phyloP scores from a whole-genome alignment of 2,797 vertebrate genomes.

The Diglossa cyanea region DNA sequence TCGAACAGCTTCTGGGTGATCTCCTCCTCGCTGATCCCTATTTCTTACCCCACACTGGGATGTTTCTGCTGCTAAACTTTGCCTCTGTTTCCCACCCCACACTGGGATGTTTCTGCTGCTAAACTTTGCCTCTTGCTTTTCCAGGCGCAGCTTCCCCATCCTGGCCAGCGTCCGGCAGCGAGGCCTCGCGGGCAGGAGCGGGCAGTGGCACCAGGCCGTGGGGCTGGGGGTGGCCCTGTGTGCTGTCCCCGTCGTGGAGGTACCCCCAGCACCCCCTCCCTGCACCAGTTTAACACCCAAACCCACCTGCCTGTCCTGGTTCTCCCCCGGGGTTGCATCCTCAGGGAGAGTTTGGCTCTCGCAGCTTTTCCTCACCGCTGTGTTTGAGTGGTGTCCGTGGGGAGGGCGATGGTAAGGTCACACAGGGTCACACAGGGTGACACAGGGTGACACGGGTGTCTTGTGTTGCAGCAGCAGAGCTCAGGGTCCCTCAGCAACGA shows the following conservation, averaged over 20 bases:
- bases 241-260: constrained; percentile 75
- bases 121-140: not conserved
- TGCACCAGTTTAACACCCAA: not conserved
- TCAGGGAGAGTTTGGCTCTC: not conserved
- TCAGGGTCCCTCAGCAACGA: constrained; percentile 84
- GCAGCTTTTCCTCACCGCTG: fast-evolving
- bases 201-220: constrained; percentile 53
- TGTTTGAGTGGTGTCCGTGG: fast-evolving
- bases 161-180: not conserved
- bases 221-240: constrained; percentile 75
- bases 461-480: constrained; percentile 79
- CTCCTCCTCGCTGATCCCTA: not conserved
- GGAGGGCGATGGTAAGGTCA: not conserved
- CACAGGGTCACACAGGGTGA: not conserved
- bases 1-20: not conserved
- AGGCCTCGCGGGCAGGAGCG: not conserved
- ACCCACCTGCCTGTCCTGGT: fast-evolving
- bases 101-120: not conserved
- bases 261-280: not conserved
- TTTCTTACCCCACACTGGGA: not conserved
- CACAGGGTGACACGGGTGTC: not conserved
- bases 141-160: constrained; percentile 42
- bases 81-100: not conserved
- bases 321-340: not conserved
- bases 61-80: not conserved